Conservation (phyloP, 2,888 invertebrate genomes). For the Euzophera pinguis region DNA sequence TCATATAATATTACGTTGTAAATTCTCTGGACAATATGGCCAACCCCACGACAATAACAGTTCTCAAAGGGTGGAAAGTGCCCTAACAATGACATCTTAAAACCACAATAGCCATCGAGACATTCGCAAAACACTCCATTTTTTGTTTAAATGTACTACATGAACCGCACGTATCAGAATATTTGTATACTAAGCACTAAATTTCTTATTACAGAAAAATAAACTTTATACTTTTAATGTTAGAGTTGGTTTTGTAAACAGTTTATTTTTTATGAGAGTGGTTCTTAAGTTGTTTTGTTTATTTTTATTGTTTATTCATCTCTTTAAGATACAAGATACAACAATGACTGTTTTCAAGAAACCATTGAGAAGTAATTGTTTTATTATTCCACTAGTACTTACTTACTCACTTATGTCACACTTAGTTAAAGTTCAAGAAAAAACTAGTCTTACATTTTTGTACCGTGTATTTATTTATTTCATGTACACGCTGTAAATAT, state of each 20-base stretch:
- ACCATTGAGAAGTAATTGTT: neutral
- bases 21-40: no score
- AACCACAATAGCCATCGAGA: conserved; percentile 37
- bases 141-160: conserved; percentile 18
- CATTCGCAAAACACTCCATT: conserved; percentile 47
- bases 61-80: conserved; percentile 43
- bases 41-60: neutral
- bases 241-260: neutral
- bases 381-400: neutral
- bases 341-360: neutral
- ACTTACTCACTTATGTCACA: no score
- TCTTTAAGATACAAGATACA: neutral
- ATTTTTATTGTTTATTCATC: neutral
- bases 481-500: no score
- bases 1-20: no score
- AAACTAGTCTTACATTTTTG: no score
- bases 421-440: no score
- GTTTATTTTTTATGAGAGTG: neutral
- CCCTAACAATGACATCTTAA: conserved; percentile 49
- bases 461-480: no score
- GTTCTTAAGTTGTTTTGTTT: neutral
- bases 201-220: neutral
- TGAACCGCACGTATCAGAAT: neutral
- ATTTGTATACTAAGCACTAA: neutral
- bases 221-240: neutral